A percentile compares a stretch with the other conserved stretches of the same genome.
phyloP scores from a whole-genome alignment of 2,113 vertebrate species.

The Chlorocebus sabaeus region DNA sequence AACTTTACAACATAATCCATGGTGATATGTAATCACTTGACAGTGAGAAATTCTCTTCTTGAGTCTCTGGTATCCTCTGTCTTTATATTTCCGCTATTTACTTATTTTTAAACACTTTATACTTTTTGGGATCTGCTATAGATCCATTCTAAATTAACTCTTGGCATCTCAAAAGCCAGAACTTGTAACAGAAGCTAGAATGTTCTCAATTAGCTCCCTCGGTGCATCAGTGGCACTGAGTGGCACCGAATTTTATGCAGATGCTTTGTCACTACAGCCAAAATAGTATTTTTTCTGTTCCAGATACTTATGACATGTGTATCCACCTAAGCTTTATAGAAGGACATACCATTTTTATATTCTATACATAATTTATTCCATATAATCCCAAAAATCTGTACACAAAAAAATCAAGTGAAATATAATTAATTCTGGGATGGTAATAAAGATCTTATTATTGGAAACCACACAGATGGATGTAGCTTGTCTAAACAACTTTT shows the following conservation, averaged over 20 bases:
- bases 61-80: background rate
- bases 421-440: background rate
- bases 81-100: background rate
- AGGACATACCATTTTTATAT: background rate
- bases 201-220: background rate
- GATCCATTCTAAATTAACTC: background rate
- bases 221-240: too few species aligned
- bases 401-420: background rate
- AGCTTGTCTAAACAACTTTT: background rate
- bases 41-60: background rate
- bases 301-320: background rate
- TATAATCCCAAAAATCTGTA: background rate
- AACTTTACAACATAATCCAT: background rate
- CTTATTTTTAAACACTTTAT: background rate
- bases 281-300: background rate
- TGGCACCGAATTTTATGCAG: background rate
- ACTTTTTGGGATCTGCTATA: background rate
- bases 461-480: background rate
- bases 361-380: background rate
- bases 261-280: background rate
- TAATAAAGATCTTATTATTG: background rate
- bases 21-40: background rate
- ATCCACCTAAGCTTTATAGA: background rate
- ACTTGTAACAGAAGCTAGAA: background rate
- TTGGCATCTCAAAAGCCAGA: background rate